Percentiles rank a stretch among this genome's conserved stretches.
These are phyloP conservation scores for Brachionus angularis DNA, from an alignment of 1,140 invertebrate species.

Conservation along the genomic window DNA sequence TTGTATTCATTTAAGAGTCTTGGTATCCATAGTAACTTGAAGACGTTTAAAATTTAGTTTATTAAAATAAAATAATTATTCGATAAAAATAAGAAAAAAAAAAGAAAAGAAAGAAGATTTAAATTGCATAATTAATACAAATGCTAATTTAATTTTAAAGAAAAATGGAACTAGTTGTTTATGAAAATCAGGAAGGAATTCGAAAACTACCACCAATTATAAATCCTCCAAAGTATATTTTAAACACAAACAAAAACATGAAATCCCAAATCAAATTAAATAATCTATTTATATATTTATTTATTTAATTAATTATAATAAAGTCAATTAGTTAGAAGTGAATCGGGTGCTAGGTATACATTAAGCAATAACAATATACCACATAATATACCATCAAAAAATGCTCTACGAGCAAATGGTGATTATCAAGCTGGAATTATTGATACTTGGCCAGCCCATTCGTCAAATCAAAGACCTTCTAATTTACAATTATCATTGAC, in stretches of 20 bases:
- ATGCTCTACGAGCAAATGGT: constrained; percentile 47
- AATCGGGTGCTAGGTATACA: constrained; percentile 47
- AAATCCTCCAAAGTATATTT: background rate
- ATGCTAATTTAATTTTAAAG: too few species aligned
- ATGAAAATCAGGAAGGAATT: too few species aligned
- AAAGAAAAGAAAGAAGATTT: too few species aligned
- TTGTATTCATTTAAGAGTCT: too few species aligned
- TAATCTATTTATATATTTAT: background rate
- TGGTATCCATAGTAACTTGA: too few species aligned
- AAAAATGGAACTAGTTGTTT: too few species aligned
- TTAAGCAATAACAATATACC: constrained; percentile 46
- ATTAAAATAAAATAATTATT: too few species aligned
- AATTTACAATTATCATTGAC: constrained; percentile 50
- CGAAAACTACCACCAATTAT: background rate
- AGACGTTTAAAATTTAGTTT: too few species aligned
- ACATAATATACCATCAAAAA: constrained; percentile 51
- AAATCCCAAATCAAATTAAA: background rate
- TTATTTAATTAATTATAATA: background rate
- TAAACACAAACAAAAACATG: background rate
- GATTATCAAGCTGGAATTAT: constrained; percentile 48
- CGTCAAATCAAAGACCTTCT: constrained; percentile 50
- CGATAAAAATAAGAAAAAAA: too few species aligned
- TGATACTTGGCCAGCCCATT: constrained; percentile 58
- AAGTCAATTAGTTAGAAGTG: background rate
- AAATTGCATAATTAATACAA: too few species aligned